Evolutionary conservation across 2,888 invertebrate genomes (phyloP), one percentile per base, ranked within the genome.

Genomic region (Atherix ibis): DNA sequence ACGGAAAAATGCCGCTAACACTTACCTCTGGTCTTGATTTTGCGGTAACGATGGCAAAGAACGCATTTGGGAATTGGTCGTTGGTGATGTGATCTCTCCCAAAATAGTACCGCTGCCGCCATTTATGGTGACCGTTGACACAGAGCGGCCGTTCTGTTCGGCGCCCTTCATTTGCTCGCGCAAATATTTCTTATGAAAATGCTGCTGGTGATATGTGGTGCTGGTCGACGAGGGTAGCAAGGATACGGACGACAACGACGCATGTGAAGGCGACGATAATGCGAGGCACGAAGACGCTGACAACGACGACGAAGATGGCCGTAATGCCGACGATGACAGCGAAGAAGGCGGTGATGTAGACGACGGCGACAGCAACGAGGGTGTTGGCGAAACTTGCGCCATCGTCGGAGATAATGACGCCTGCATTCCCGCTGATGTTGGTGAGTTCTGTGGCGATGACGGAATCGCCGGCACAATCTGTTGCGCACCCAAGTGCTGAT

Each of bases 131-230:
- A n/a, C n/a, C n/a, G n/a, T n/a, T n/a, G n/a, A n/a, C n/a, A n/a
- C n/a, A n/a, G n/a, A n/a, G n/a, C n/a, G n/a, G n/a, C n/a, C n/a
- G n/a, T n/a, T n/a, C n/a, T n/a, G n/a, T n/a, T n/a, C n/a, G n/a
- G n/a, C n/a, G n/a, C n/a, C n/a, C 32, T 56, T 54, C 54, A 59
- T 57, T 44, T 60, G 60, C 35, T 60, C 62, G 15, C 61, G 53
- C 40, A 61, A 44, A 48, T 61, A 61, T 45, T 60, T 61, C 40
- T 61, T 61, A 43, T 61, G 61, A 39, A 61, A 60, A 48, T 62
- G 62, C 31, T 36, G 36, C 31, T 36, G 36, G 27, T 42, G 45
- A 37, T 44, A 31, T 22, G 42, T 40, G 35, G 26, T 36, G 28
- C 34, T 19, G 8, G 29, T 34, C 27, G 40, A 32, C 4, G 40